Evolutionary conservation across 30 jellyfish, hydroid and myxozoan species (phyloP).

Genomic region (Pelagia noctiluca): DNA sequence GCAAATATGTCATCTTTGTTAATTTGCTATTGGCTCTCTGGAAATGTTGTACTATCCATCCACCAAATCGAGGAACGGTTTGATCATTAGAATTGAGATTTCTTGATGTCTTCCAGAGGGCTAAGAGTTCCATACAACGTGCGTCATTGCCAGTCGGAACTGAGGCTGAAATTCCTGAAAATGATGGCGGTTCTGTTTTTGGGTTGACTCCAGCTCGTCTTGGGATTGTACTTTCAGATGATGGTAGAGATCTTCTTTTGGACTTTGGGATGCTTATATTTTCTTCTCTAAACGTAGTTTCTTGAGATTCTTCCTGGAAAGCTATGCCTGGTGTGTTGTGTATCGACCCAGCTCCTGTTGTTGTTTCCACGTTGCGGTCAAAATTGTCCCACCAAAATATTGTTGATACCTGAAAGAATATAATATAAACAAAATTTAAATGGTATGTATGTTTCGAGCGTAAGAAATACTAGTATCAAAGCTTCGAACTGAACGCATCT

Average conservation of each 20-base stretch:
- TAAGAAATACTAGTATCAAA: not conserved
- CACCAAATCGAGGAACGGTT: conserved; percentile 48
- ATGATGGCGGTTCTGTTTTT: conserved; percentile 37
- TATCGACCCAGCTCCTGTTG: conserved; percentile 4
- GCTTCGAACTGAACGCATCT: not conserved
- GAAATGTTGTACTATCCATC: conserved; percentile 31
- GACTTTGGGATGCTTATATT: conserved; percentile 17
- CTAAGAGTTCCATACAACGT: conserved; percentile 12
- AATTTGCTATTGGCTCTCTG: not conserved
- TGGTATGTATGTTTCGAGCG: not conserved
- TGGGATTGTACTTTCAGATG: not conserved
- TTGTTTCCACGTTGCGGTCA: conserved; percentile 37
- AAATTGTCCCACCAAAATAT: conserved; percentile 64
- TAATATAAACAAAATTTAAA: not conserved
- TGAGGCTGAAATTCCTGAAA: conserved; percentile 12
- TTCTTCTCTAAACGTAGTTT: not conserved
- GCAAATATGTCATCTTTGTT: conserved; percentile 40
- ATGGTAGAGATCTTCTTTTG: conserved; percentile 21
- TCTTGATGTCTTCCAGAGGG: conserved; percentile 24
- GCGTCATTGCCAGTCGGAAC: conserved; percentile 9
- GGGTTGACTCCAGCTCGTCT: not conserved
- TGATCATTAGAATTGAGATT: conserved; percentile 27
- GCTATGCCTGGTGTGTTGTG: conserved; percentile 53
- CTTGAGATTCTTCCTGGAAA: conserved; percentile 57
- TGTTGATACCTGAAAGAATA: conserved; percentile 7